A percentile compares a stretch with the other conserved stretches of the same genome.
These are phyloP conservation scores for Lycopodina hypogea DNA, from an alignment of 37 sponge, comb jelly and placozoan genomes.

Conservation along the genomic window DNA sequence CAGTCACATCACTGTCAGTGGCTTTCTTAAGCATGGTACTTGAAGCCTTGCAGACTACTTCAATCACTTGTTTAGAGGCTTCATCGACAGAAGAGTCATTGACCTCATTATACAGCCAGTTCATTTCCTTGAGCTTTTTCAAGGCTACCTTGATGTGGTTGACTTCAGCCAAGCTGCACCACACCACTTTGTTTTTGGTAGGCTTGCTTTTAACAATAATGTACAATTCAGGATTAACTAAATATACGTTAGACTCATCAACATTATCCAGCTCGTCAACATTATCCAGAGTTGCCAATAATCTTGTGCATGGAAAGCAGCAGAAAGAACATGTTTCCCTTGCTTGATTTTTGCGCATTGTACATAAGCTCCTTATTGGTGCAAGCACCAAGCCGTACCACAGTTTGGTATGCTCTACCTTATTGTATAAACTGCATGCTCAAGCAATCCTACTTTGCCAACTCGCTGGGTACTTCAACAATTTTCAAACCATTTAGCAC, in stretches of 20 bases:
- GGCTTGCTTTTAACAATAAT: conserved; percentile 44
- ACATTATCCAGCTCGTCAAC: too few species aligned
- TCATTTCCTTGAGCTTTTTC: too few species aligned
- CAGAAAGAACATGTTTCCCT: conserved; percentile 53
- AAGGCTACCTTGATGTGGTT: too few species aligned
- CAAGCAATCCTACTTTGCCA: conserved; percentile 33
- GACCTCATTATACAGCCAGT: conserved; percentile 52
- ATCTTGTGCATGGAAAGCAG: conserved; percentile 50
- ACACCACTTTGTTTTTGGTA: conserved; percentile 35
- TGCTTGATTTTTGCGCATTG: conserved; percentile 39
- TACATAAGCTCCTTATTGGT: conserved; percentile 43
- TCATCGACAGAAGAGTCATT: conserved; percentile 43
- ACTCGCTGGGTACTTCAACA: conserved; percentile 44
- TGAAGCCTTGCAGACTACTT: conserved; percentile 27
- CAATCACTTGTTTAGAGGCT: conserved; percentile 46
- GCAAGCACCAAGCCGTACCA: conserved; percentile 55
- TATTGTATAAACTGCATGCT: conserved; percentile 52
- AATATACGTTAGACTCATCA: not conserved
- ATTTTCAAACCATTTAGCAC: too few species aligned
- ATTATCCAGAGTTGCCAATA: too few species aligned
- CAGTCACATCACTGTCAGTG: too few species aligned
- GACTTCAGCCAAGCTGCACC: too few species aligned
- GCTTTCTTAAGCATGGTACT: conserved; percentile 46
- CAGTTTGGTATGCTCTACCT: conserved; percentile 60
- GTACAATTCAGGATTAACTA: conserved; percentile 30